Percentiles rank a stretch among this genome's conserved stretches.
Conservation (phyloP, 2,113 vertebrate species). For the Tyto alba region DNA sequence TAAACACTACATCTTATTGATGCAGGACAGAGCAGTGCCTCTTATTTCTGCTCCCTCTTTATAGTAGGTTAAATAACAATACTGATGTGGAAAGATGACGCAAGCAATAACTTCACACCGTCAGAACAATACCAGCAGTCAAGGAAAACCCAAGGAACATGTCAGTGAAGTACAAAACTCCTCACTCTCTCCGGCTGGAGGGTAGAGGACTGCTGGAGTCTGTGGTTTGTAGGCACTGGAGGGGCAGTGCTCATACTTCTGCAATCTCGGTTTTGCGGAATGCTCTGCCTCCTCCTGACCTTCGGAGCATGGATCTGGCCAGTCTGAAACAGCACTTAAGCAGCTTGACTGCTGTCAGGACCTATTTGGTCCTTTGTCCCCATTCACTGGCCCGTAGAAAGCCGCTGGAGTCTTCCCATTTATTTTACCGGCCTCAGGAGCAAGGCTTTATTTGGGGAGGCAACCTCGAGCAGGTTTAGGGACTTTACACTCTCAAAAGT, state of each 20-base stretch:
- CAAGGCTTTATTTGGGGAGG: background rate
- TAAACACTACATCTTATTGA: background rate
- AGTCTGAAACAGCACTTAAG: background rate
- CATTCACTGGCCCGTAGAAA: background rate
- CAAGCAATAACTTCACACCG: background rate
- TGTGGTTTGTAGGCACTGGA: conserved; percentile 18
- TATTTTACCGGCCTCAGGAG: background rate
- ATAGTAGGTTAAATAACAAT: background rate
- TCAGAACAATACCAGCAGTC: background rate
- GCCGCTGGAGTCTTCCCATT: background rate
- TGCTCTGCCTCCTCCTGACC: conserved; percentile 47
- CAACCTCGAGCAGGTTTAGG: background rate
- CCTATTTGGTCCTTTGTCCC: fast-evolving
- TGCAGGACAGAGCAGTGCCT: background rate
- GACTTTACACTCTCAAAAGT: background rate
- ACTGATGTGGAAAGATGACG: background rate
- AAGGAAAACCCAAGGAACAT: background rate
- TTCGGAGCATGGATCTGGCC: background rate
- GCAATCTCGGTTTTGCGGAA: conserved; percentile 26
- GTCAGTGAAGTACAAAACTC: background rate
- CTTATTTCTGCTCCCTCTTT: background rate
- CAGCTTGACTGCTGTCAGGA: background rate
- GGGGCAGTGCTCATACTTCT: background rate
- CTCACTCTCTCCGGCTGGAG: background rate
- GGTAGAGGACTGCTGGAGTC: conserved; percentile 19